phyloP scores from a whole-genome alignment of 2,888 invertebrate genomes.

The Hypena proboscidalis region DNA sequence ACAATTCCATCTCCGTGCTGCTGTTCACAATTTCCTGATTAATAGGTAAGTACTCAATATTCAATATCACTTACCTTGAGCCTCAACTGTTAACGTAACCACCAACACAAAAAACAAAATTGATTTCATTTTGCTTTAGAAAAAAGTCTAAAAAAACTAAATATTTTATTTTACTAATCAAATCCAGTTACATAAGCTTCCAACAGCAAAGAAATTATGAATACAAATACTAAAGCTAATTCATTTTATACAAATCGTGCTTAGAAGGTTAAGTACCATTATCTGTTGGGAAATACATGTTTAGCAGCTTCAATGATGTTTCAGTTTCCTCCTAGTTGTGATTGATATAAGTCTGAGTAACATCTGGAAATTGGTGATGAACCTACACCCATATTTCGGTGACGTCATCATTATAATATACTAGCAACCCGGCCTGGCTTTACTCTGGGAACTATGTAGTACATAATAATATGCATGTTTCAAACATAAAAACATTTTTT shows the following conservation, averaged over 20 bases:
- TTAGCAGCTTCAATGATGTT: not conserved
- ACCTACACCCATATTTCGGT: too few relatives aligned
- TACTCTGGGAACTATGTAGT: too few relatives aligned
- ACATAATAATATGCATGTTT: too few relatives aligned
- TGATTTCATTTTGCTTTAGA: slow-evolving; percentile 16
- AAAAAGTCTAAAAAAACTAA: not conserved
- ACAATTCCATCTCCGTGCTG: too few relatives aligned
- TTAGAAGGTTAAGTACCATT: not conserved
- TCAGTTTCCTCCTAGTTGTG: not conserved
- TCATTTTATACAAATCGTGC: not conserved
- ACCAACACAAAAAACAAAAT: slow-evolving; percentile 23
- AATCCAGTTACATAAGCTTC: not conserved
- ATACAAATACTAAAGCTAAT: not conserved
- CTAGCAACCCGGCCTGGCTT: too few relatives aligned
- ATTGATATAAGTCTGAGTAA: not conserved
- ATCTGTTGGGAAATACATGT: not conserved
- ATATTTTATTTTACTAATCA: not conserved
- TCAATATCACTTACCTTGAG: slow-evolving; percentile 18
- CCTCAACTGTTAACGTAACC: slow-evolving; percentile 22
- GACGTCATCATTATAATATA: too few relatives aligned
- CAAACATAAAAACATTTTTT: too few relatives aligned
- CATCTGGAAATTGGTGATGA: not conserved
- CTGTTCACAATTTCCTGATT: too few relatives aligned
- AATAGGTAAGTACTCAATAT: too few relatives aligned
- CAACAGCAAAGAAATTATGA: not conserved